Evolutionary conservation across 2,797 vertebrate species (phyloP), one percentile per base, ranked within the genome.

Genomic region (Rhinogobio ventralis): DNA sequence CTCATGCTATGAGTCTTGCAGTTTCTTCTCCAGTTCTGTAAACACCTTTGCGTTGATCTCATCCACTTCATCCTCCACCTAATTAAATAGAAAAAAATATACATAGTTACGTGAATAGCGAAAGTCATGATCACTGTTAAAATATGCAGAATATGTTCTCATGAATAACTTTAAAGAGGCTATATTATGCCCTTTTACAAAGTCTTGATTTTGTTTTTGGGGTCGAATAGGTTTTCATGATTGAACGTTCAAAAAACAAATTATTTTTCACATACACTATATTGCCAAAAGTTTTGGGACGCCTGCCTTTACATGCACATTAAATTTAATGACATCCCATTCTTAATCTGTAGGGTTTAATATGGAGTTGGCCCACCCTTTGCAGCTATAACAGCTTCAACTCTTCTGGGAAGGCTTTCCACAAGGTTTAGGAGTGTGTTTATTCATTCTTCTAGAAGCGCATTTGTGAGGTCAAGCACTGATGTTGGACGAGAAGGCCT

Each of bases 51-150:
- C 87, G 79, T 90, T 96, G 83, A 95, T 75, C 91, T 96, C 94
- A 93, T 96, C 95, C 86, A 95, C 90, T 93, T 96, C 94, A 91
- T 96, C 95, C 91, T 94, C 91, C 81, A 96, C 95, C 96, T 96
- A 73, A 46, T 36, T 6, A 85, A 86, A 76, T n/a, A 78, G 28
- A 60, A 57, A 49, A n/a, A n/a, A 75, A 5, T 76, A 87, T 83
- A 81, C 7, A 75, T 46, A 46, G 10, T 30, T 8, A 30, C 6
- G 25, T 46, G 15, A 28, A 53, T 13, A 14, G 33, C 20, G n/a
- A 55, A 73, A 73, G 46, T 23, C 20, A 57, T 30, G 23, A 57
- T 14, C n/a, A 30, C 55, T 42, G 11, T 13, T 62, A 14, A 67
- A 46, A 81, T 2, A 28, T 55, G 23, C 69, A 55, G 42, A 28